phyloP scores from a whole-genome alignment of 2,113 vertebrate species.

The Azemiops feae region DNA sequence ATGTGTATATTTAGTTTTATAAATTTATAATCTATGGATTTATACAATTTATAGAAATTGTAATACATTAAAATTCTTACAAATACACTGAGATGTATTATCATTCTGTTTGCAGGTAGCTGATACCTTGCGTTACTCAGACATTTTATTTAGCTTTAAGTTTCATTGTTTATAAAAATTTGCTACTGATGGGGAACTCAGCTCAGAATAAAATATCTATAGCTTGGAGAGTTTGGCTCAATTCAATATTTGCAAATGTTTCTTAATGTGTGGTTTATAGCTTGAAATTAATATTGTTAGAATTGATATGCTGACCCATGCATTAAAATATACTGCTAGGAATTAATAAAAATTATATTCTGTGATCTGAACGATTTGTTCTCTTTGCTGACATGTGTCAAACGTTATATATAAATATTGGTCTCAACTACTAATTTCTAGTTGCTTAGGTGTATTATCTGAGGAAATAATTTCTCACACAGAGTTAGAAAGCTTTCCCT shows the following conservation, averaged over 20 bases:
- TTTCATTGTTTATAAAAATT: background rate
- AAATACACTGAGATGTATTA: background rate
- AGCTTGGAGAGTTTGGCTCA: background rate
- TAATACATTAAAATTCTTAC: background rate
- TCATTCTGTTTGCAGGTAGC: background rate
- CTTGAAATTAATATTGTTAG: background rate
- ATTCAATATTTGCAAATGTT: background rate
- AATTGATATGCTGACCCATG: background rate
- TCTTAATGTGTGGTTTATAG: background rate
- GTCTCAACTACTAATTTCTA: background rate
- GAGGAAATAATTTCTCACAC: background rate
- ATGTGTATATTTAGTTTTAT: background rate
- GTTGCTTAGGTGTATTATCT: background rate
- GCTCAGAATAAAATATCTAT: background rate
- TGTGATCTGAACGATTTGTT: background rate
- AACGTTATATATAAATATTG: background rate
- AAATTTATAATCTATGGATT: background rate
- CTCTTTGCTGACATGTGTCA: background rate
- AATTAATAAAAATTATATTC: background rate
- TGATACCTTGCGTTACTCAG: background rate
- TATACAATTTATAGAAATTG: background rate
- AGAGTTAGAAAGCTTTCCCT: background rate
- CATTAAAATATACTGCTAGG: background rate
- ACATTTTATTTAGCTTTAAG: background rate
- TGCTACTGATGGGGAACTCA: background rate